Percentiles rank a stretch among this genome's conserved stretches.
These are phyloP conservation scores for Anabacerthia variegaticeps DNA, from an alignment of 2,797 vertebrate genomes.

Conservation along the genomic window DNA sequence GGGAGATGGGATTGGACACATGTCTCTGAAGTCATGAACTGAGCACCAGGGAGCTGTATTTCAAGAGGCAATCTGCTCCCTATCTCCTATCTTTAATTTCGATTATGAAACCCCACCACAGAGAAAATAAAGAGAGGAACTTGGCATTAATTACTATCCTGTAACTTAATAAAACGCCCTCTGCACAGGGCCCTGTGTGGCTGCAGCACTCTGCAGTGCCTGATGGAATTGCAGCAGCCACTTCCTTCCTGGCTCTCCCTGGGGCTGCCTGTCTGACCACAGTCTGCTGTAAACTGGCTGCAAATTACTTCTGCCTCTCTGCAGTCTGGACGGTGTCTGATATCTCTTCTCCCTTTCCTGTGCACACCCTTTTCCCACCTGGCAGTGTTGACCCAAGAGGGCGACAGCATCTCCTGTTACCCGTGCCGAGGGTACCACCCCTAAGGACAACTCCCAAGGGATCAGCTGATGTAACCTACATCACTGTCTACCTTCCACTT, in stretches of 20 bases:
- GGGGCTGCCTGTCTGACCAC: background rate
- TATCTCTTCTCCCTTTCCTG: background rate
- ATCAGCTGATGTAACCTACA: background rate
- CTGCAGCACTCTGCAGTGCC: background rate
- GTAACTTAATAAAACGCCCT: constrained; percentile 12
- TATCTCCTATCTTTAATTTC: constrained; percentile 35
- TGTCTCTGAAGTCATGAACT: background rate
- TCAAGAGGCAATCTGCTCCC: constrained; percentile 30
- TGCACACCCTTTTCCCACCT: background rate
- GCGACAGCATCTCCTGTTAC: background rate
- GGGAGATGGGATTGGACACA: background rate
- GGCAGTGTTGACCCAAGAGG: background rate
- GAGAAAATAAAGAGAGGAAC: constrained; percentile 52
- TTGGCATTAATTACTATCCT: constrained; percentile 45
- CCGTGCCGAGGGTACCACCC: background rate
- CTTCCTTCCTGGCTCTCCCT: background rate
- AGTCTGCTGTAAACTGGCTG: background rate
- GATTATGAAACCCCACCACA: constrained; percentile 31
- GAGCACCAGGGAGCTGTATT: constrained; percentile 14
- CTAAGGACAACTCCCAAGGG: accelerated
- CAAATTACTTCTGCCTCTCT: background rate
- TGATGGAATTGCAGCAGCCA: background rate
- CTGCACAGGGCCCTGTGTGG: constrained; percentile 11
- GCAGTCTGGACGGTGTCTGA: background rate
- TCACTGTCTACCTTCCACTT: background rate